Percentiles rank a stretch among this genome's conserved stretches.
Evolutionary conservation across 1,140 invertebrate genomes (phyloP).

Genomic region (Drosophila pallidifrons): DNA sequence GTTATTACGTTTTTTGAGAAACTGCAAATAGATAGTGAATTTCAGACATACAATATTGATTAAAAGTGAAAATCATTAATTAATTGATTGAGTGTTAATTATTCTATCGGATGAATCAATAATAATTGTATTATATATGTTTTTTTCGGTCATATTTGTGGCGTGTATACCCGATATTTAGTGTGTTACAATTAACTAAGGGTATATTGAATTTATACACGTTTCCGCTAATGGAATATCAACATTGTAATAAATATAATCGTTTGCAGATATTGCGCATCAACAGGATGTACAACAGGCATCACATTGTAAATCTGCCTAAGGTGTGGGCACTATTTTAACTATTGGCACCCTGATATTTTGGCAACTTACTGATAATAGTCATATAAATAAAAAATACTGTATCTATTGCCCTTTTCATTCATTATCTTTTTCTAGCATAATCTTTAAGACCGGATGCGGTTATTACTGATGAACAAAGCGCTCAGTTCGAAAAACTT

Average conservation of each 20-base stretch:
- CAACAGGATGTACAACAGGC: not conserved
- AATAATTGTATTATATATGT: no score
- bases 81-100: no score
- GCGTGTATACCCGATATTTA: no score
- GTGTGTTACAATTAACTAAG: not conserved
- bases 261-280: no score
- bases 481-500: not conserved
- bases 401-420: not conserved
- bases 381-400: not conserved
- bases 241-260: not conserved
- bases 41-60: no score
- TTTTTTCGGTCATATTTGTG: no score
- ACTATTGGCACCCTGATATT: not conserved
- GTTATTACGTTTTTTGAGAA: no score
- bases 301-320: not conserved
- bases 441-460: slow-evolving; percentile 19
- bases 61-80: no score
- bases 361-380: not conserved
- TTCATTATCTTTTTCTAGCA: not conserved
- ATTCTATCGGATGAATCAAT: no score
- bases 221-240: not conserved
- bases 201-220: not conserved
- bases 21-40: no score
- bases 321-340: not conserved
- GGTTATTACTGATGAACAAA: slow-evolving; percentile 12